Base-by-base conservation (phyloP, 1,140 invertebrate genomes). In the Drosophila kanapiae region DNA sequence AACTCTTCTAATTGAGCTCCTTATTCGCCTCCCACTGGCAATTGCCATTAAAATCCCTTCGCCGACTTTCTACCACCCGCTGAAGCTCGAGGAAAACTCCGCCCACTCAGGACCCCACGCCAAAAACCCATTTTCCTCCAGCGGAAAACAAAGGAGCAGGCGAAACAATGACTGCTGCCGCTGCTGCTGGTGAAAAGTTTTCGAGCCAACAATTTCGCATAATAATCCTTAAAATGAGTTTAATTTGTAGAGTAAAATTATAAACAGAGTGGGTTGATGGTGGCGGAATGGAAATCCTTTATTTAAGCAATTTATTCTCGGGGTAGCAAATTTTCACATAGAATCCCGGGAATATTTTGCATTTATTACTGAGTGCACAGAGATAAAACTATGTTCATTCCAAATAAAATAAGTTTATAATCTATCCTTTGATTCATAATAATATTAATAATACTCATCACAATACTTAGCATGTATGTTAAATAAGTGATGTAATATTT, bases 191-290 rank as follows among this genome's bases (percentile, higher is more conserved):
- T 51, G 60, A 65, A 76, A 80, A 80, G 47, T 83, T 83, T 71
- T 54, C 68, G 60, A 84, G 71, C 84, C 86, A 90, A 80, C 79
- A 90, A 90, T 90, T 90, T 88, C 74, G 75, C 71, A 91, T 88
- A 88, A 91, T 91, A 91, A 91, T 91, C 83, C 88, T 84, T 80
- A 91, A 91, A 91, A 91, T 91, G 81, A 91, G 88, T 80, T 91
- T 91, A 91, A 91, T 91, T 91, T 91, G 88, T 91, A 82, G 79
- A 91, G 70, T 77, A 60, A 82, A 87, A 87, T 88, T 91, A 79
- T 80, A 68, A 70, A 23, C 61, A 62, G 62, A 48, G 53, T 5
- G 33, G 54, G 42, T n/a, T 42, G 38, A 14, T 37, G 9, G 14
- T 51, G 35, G 63, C 47, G 35, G 18, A 38, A 48, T 42, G n/a